Conservation (phyloP, 2,888 invertebrate species). For the Phortica magna region DNA sequence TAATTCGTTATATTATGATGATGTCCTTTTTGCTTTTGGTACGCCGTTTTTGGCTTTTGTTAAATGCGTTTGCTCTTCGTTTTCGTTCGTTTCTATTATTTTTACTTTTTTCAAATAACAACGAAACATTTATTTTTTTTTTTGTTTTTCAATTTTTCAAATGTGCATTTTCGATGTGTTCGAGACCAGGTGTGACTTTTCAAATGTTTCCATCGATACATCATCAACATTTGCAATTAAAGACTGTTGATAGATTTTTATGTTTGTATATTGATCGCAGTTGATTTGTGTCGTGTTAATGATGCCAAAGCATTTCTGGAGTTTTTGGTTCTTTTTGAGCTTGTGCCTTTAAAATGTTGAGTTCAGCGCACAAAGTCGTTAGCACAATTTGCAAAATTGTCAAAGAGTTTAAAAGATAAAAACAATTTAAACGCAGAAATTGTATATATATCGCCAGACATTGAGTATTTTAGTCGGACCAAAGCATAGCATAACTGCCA, state of each 20-base stretch:
- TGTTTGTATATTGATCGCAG: conserved; percentile 61
- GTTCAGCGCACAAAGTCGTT: too few relatives aligned
- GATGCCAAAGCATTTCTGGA: neutral
- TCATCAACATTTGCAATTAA: conserved; percentile 54
- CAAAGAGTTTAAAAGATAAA: too few relatives aligned
- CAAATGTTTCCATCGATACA: conserved; percentile 41
- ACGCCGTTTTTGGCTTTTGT: conserved; percentile 68
- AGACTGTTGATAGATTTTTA: conserved; percentile 69
- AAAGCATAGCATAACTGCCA: too few relatives aligned
- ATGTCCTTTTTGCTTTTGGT: conserved; percentile 61
- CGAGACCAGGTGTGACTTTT: conserved; percentile 62
- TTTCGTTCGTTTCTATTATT: conserved; percentile 32
- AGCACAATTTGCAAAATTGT: too few relatives aligned
- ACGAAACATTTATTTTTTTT: conserved; percentile 35
- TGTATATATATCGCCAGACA: too few relatives aligned
- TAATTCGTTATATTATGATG: conserved; percentile 73
- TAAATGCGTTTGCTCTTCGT: conserved; percentile 51
- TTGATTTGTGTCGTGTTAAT: neutral
- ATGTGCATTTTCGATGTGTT: conserved; percentile 44
- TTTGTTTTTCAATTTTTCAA: conserved; percentile 58
- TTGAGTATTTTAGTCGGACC: too few relatives aligned
- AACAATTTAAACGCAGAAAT: too few relatives aligned
- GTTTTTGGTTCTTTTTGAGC: neutral
- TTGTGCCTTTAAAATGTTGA: too few relatives aligned
- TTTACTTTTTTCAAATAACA: conserved; percentile 6